These are phyloP conservation scores for Eubasilissa splendida DNA, from an alignment of 2,888 invertebrate genomes.

Conservation along the genomic window DNA sequence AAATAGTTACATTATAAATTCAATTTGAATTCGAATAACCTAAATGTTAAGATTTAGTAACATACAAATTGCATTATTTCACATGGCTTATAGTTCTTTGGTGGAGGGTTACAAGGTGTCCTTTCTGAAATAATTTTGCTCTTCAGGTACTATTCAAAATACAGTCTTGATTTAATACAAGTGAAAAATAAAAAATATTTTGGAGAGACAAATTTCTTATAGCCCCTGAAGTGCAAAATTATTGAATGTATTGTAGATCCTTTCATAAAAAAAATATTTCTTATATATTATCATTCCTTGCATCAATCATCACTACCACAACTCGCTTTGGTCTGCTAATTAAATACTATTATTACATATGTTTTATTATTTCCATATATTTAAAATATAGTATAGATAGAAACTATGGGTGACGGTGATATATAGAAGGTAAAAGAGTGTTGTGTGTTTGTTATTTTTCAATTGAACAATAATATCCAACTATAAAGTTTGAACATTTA, in stretches of 20 bases:
- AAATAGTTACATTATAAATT: no score
- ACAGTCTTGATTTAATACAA: neutral
- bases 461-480: neutral
- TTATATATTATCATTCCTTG: neutral
- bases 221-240: no score
- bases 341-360: neutral
- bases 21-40: neutral
- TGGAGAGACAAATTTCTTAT: neutral
- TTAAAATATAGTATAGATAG: conserved; percentile 15
- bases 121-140: neutral
- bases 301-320: conserved; percentile 24
- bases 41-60: neutral
- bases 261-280: neutral
- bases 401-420: conserved; percentile 39
- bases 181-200: neutral
- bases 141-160: neutral
- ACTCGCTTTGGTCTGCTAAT: conserved; percentile 57
- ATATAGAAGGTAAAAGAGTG: conserved; percentile 27
- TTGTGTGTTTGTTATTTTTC: conserved; percentile 31
- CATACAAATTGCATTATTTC: conserved; percentile 10
- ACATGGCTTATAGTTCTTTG: conserved; percentile 1
- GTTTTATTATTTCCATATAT: conserved; percentile 15
- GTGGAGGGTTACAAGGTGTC: neutral
- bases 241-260: no score
- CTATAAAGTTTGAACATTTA: no score